Evolutionary conservation across 2,888 invertebrate species (phyloP).

Genomic region (Mimas tiliae): DNA sequence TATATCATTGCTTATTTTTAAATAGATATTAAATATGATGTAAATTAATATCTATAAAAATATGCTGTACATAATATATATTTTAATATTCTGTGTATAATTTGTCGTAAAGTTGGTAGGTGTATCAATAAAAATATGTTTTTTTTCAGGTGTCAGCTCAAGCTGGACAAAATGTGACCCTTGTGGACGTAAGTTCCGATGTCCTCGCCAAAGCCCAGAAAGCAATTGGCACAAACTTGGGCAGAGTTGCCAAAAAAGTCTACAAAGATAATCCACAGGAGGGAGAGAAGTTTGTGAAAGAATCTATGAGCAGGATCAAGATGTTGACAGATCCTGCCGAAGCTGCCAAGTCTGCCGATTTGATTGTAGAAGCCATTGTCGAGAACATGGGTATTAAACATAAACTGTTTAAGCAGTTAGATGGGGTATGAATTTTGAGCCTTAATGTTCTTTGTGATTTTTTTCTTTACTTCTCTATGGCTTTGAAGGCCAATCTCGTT

Average conservation of each 20-base stretch:
- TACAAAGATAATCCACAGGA: constrained; percentile 87
- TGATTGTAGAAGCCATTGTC: constrained; percentile 94
- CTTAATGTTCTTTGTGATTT: neutral
- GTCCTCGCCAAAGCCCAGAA: constrained; percentile 89
- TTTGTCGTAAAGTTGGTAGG: too few relatives aligned
- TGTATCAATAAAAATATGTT: neutral
- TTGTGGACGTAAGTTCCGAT: constrained; percentile 91
- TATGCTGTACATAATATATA: too few relatives aligned
- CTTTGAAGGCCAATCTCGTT: too few relatives aligned
- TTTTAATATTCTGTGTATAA: too few relatives aligned
- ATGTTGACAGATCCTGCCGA: constrained; percentile 85
- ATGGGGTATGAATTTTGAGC: constrained; percentile 76
- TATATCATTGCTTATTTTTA: too few relatives aligned
- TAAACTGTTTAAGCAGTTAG: constrained; percentile 89
- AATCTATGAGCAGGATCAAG: constrained; percentile 84
- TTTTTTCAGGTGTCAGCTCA: constrained; percentile 90
- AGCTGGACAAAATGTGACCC: constrained; percentile 91
- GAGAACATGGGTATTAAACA: constrained; percentile 92
- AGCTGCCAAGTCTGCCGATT: constrained; percentile 87
- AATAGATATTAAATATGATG: too few relatives aligned
- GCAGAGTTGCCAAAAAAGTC: constrained; percentile 91
- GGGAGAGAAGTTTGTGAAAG: constrained; percentile 87
- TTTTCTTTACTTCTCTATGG: neutral
- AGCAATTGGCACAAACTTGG: constrained; percentile 88
- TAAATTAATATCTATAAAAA: too few relatives aligned